Percentiles rank a stretch among this genome's conserved stretches.
These are phyloP conservation scores for Microcebus jonahi DNA, from an alignment of 2,113 vertebrate genomes.

Conservation along the genomic window DNA sequence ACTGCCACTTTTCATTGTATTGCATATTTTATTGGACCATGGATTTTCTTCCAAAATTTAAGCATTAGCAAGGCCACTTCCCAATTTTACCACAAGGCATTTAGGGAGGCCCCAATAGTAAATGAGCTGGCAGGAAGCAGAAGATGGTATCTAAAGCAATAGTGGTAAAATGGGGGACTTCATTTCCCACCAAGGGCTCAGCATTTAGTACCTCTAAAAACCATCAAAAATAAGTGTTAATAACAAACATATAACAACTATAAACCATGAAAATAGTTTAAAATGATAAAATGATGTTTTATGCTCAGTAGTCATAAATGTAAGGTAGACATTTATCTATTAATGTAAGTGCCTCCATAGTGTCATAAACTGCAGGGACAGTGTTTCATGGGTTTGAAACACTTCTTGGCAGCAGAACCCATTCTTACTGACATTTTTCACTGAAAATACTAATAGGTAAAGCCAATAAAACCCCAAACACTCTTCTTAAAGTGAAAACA, in stretches of 20 bases:
- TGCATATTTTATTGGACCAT: not conserved
- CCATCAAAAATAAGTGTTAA: not conserved
- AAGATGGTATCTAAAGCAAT: not conserved
- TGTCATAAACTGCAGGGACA: not conserved
- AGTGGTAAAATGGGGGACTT: not conserved
- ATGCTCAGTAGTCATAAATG: not conserved
- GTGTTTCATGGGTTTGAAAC: not conserved
- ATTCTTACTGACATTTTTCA: constrained; percentile 1
- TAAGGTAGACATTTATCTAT: not conserved
- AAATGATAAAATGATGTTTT: not conserved
- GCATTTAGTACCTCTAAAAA: not conserved
- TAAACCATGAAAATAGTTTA: not conserved
- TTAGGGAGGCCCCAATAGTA: not conserved
- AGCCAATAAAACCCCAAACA: not conserved
- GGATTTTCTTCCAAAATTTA: constrained; percentile 25
- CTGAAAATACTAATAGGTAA: not conserved
- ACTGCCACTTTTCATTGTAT: not conserved
- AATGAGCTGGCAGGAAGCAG: not conserved
- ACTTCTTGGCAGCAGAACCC: not conserved
- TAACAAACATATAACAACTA: not conserved
- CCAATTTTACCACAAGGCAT: not conserved
- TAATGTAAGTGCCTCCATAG: not conserved
- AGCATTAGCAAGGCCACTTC: not conserved
- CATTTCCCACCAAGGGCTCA: not conserved
- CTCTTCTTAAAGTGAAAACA: not conserved